phyloP scores from a whole-genome alignment of 2,113 vertebrate species.

The Petromus typicus region DNA sequence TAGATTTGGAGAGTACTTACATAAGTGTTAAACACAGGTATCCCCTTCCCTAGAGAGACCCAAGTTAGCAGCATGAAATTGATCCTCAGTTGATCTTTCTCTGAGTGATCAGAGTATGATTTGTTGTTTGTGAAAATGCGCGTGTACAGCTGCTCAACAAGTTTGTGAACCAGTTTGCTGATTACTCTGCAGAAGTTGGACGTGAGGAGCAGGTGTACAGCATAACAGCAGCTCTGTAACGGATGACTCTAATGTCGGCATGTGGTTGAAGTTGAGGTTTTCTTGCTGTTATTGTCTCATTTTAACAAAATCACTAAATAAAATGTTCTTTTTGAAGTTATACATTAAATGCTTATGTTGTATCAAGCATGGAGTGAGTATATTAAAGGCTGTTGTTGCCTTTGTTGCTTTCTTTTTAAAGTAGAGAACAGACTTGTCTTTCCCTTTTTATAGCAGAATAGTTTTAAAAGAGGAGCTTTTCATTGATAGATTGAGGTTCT shows the following conservation, averaged over 20 bases:
- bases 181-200: slow-evolving; percentile 2
- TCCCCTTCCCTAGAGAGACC: neutral
- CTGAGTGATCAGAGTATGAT: slow-evolving; percentile 1
- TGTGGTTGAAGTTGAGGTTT: slow-evolving; percentile 78
- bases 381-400: slow-evolving; percentile 22
- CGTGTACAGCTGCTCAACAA: slow-evolving; percentile 52
- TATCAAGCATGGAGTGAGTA: neutral
- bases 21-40: neutral
- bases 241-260: slow-evolving; percentile 37
- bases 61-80: neutral
- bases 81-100: neutral
- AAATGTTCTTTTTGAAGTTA: slow-evolving; percentile 43
- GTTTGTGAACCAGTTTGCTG: slow-evolving; percentile 19
- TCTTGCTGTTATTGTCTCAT: slow-evolving; percentile 52
- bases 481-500: neutral
- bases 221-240: slow-evolving; percentile 61
- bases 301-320: slow-evolving; percentile 29
- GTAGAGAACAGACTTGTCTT: slow-evolving; percentile 20
- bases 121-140: slow-evolving; percentile 34
- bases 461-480: neutral
- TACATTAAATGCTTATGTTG: neutral
- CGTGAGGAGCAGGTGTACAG: slow-evolving; percentile 73
- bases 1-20: slow-evolving; percentile 3
- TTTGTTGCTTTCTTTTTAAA: slow-evolving; percentile 47
- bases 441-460: slow-evolving; percentile 34